Evolutionary conservation across 1,140 invertebrate species (phyloP), one percentile per base, ranked within the genome.

Genomic region (Tyrophagus putrescentiae): DNA sequence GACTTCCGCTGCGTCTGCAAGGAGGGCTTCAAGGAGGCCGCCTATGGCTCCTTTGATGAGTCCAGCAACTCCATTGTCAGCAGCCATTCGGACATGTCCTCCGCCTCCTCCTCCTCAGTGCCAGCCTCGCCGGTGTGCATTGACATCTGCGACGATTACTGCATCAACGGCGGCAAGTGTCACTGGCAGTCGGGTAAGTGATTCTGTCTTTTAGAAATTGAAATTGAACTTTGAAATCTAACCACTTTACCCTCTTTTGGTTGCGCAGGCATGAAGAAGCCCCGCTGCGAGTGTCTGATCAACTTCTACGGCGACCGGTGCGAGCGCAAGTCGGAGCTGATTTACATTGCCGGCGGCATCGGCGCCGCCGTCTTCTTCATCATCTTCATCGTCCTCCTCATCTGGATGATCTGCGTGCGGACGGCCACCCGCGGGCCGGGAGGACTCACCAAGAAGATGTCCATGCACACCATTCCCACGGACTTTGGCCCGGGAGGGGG

Each of bases 341-440:
- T 89, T 4, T 94, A 93, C 71, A 90, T 93, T 61, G 88, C 87
- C 23, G 87, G 87, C 11, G 89, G 90, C 18, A 90, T 93, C 62
- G 86, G 89, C 27, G 87, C 85, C 18, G 84, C 85, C 13, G 88
- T 93, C 23, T 84, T 91, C 62, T 82, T 93, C 66, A 84, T 93
- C 61, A 92, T 94, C 63, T 81, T 94, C 66, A 81, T 93, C 60
- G 87, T 91, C 4, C 76, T 94, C 34, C 80, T 94, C 16, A 87
- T 94, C 54, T 94, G 90, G 89, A 94, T 94, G 90, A 94, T 94
- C 67, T 94, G 90, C 72, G 87, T 87, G 34, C 42, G 63, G 39
- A 62, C 60, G 4, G 21, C 53, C 13, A 33, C 53, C 4, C 36
- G 56, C 4, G 34, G 48, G 4, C n/a, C n/a, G n/a, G n/a, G n/a